Percentiles rank a stretch among this genome's conserved stretches.
Conservation (phyloP, 1,140 invertebrate species). For the Medauroidea extradentata region DNA sequence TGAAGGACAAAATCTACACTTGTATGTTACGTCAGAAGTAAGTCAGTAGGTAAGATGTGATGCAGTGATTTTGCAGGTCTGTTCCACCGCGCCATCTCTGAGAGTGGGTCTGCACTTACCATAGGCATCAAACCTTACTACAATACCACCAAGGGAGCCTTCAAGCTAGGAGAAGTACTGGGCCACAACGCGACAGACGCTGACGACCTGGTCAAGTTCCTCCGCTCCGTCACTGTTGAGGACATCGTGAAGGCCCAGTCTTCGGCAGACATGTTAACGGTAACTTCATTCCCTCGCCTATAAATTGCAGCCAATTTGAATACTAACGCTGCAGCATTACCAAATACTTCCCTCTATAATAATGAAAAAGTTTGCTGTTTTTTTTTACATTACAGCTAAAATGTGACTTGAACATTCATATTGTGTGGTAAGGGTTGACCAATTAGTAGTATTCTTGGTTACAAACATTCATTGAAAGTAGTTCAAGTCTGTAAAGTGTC, state of each 20-base stretch:
- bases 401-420: no score
- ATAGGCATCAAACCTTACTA: slow-evolving; percentile 46
- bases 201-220: not conserved
- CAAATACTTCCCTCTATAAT: not conserved
- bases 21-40: no score
- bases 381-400: no score
- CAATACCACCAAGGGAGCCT: not conserved
- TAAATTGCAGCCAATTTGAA: not conserved
- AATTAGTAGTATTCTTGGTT: no score
- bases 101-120: slow-evolving; percentile 61
- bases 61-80: slow-evolving; percentile 45
- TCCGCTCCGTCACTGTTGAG: not conserved
- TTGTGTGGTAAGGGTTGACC: no score
- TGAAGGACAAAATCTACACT: no score
- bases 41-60: no score
- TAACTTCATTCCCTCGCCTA: no score
- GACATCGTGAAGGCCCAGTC: not conserved
- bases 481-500: no score
- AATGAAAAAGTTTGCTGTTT: not conserved
- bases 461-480: no score
- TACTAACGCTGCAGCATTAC: not conserved
- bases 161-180: not conserved
- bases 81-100: slow-evolving; percentile 57
- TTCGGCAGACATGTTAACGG: not conserved
- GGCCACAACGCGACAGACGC: not conserved